A percentile compares a stretch with the other conserved stretches of the same genome.
Evolutionary conservation across 2,888 invertebrate species (phyloP).

Genomic region (Thecophora atra): DNA sequence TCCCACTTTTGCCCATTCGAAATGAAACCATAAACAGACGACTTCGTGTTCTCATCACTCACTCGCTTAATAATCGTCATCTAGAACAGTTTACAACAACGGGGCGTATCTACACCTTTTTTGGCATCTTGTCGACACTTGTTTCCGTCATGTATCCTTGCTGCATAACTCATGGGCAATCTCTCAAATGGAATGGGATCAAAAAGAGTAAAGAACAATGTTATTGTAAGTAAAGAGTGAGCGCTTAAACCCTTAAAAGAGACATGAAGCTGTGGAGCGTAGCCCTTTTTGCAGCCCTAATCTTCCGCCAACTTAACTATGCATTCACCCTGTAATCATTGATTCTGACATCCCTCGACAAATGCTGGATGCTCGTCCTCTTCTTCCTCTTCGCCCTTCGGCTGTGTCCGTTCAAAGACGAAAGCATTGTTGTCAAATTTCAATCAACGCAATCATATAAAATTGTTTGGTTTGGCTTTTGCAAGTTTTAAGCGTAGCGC

Average conservation of each 20-base stretch:
- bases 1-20: slow-evolving; percentile 1
- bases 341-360: neutral
- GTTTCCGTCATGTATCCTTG: neutral
- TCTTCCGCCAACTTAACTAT: too few species aligned
- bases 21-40: neutral
- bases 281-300: too few species aligned
- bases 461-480: slow-evolving; percentile 5
- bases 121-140: slow-evolving; percentile 10
- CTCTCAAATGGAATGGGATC: neutral
- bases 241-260: neutral
- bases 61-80: too few species aligned
- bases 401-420: neutral
- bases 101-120: slow-evolving; percentile 11
- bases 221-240: neutral
- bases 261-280: too few species aligned
- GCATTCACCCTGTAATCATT: neutral
- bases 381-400: neutral
- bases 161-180: neutral
- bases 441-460: neutral
- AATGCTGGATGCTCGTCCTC: too few species aligned
- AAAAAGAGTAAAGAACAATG: neutral
- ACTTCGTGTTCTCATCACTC: neutral
- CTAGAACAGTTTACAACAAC: neutral
- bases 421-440: slow-evolving; percentile 29
- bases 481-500: neutral